Evolutionary conservation across 2,888 invertebrate species (phyloP), one percentile per base, ranked within the genome.

Genomic region (Acrocyrtus sp.): DNA sequence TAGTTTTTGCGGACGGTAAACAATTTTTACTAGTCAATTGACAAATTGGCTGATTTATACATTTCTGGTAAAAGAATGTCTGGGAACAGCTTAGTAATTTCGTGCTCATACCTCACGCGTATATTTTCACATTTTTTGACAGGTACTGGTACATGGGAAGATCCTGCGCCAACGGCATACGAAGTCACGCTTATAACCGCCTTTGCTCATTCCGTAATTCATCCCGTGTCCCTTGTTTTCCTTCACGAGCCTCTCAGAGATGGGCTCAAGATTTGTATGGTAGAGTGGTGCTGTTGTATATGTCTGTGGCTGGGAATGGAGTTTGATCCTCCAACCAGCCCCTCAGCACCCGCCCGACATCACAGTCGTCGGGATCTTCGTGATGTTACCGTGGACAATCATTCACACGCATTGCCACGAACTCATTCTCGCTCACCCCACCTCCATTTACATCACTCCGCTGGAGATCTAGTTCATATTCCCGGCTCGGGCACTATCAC

Each of bases 161-260:
- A 80, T 75, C 81, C 79, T 47, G 80, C 76, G 39, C 81, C 79
- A 21, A 75, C 69, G 51, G 80, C 74, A 53, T 81, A 80, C 63
- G 81, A 92, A 91, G 91, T 93, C 82, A 92, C 92, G 58, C 88
- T 94, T 81, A 93, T 93, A 88, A 92, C 93, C 85, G 93, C 93
- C 79, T 93, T 93, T 86, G 90, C 92, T 78, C 94, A 94, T 85
- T 92, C 93, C 39, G 92, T 93, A 82, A 92, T 93, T 80, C 93
- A 93, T 83, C 93, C 93, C 2, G 89, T 91, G 41, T 86, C 93
- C 78, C 92, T 93, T 85, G 88, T 94, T 84, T 90, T 91, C 57
- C 86, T 93, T 66, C 93, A 93, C 72, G 74, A 78, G 48, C 81
- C 80, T 21, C 77, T 81, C 6, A 72, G 79, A 41, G 70, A 81